phyloP scores from a whole-genome alignment of 2,113 vertebrate genomes.

The Grammomys surdaster region DNA sequence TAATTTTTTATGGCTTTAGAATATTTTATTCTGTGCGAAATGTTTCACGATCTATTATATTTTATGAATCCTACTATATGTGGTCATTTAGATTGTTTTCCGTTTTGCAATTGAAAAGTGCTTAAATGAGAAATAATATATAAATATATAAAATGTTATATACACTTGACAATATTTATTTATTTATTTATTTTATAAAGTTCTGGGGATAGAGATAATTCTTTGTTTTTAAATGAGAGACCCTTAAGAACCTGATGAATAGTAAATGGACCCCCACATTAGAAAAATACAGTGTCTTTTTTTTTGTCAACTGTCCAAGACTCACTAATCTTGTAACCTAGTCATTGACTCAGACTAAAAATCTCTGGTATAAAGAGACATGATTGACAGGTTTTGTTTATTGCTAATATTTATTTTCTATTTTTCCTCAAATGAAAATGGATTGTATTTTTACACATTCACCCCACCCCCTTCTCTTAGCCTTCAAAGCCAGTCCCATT shows the following conservation, averaged over 20 bases:
- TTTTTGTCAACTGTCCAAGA: not conserved
- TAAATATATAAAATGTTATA: not conserved
- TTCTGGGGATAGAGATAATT: not conserved
- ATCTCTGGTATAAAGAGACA: not conserved
- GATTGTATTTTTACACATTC: not conserved
- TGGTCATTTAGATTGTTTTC: not conserved
- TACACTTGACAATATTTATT: not conserved
- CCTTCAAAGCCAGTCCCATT: not conserved
- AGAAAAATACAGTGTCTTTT: not conserved
- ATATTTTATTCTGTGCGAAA: slow-evolving; percentile 50
- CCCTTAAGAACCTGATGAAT: not conserved
- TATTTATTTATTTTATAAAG: not conserved
- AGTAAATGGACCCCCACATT: not conserved
- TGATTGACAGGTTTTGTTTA: not conserved
- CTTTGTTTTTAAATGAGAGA: not conserved
- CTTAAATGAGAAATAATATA: slow-evolving; percentile 1
- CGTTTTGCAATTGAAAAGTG: slow-evolving; percentile 10
- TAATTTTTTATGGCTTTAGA: slow-evolving; percentile 42
- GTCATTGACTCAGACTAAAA: not conserved
- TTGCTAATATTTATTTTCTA: not conserved
- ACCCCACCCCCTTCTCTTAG: too few relatives aligned
- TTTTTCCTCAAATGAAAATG: not conserved
- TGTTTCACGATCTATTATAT: not conserved
- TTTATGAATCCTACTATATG: slow-evolving; percentile 9
- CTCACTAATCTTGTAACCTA: not conserved